These are phyloP conservation scores for Orientallactaga bullata DNA, from an alignment of 2,113 vertebrate species.

Conservation along the genomic window DNA sequence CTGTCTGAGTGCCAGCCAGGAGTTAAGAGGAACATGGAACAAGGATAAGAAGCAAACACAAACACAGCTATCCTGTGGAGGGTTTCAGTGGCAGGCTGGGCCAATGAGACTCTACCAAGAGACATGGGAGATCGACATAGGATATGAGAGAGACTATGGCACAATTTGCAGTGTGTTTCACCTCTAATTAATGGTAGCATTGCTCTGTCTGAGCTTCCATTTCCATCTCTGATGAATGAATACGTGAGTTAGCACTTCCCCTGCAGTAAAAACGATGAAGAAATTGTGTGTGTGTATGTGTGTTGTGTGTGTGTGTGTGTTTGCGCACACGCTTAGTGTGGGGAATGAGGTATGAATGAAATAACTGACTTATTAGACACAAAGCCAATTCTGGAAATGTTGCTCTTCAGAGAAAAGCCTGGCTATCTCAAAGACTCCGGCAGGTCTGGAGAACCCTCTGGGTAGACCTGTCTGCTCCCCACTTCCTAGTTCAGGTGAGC, in stretches of 20 bases:
- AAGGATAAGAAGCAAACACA: not conserved
- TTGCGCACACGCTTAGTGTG: accelerated
- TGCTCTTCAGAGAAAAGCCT: slow-evolving; percentile 12
- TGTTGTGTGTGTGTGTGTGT: no score
- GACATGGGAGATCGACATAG: no score
- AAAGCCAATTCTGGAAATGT: not conserved
- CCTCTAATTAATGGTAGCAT: not conserved
- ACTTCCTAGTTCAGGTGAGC: slow-evolving; percentile 43
- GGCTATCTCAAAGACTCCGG: not conserved
- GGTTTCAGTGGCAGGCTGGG: not conserved
- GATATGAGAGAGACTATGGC: not conserved
- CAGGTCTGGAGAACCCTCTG: not conserved
- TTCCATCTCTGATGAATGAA: not conserved
- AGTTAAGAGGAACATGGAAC: not conserved
- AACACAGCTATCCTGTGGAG: not conserved
- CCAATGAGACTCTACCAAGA: not conserved
- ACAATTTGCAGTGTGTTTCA: not conserved
- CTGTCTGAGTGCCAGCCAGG: not conserved
- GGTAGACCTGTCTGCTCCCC: slow-evolving; percentile 26
- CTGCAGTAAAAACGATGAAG: not conserved
- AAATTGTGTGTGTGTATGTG: not conserved
- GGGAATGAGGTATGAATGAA: not conserved
- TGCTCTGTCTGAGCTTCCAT: not conserved
- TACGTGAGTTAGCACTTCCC: not conserved
- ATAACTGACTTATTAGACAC: not conserved